Base-by-base conservation (phyloP, 2,797 vertebrate species). In the Synaphobranchus kaupii region DNA sequence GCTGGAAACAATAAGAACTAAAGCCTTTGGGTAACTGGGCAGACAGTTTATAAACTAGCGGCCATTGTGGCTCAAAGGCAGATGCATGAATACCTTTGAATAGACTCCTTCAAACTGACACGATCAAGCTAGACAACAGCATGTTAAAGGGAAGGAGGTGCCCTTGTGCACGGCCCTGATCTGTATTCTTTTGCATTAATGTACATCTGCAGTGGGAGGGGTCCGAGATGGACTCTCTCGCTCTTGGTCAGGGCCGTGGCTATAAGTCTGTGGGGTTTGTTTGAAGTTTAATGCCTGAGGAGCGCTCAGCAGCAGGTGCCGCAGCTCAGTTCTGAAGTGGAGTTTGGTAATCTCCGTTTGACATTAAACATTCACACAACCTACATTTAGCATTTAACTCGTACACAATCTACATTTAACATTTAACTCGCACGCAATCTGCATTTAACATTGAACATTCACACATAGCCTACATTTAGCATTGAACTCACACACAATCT, bases 21-120 rank as follows among this genome's bases (percentile, higher is more conserved):
- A 95, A 97, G 95, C 95, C 96, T 92, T 93, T 95, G 93, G 96
- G 96, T 96, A 95, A 96, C 95, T 95, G 94, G 96, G 95, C 96
- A 96, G 97, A 97, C 97, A 97, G 96, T 98, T 96, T 97, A 97
- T 97, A 97, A 97, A 98, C 96, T 96, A 95, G 96, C 91, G 91
- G 92, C 96, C 95, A 97, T 99, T 99, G 98, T 98, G 93, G 95
- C 95, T 94, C 90, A 88, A 94, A 96, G 96, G 96, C 97, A 95
- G 96, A 97, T 96, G 98, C 97, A 95, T 98, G 97, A 98, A 97
- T 98, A 97, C 96, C 95, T 96, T 96, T 98, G 96, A 99, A 99
- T 97, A 96, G 97, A 95, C 94, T 96, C 96, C 96, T 96, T 97
- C 95, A 97, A 96, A 97, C 95, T 98, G 98, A 99, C 98, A 97